A percentile compares a stretch with the other conserved stretches of the same genome.
These are phyloP conservation scores for Deilephila porcellus DNA, from an alignment of 2,888 invertebrate genomes.

Conservation along the genomic window DNA sequence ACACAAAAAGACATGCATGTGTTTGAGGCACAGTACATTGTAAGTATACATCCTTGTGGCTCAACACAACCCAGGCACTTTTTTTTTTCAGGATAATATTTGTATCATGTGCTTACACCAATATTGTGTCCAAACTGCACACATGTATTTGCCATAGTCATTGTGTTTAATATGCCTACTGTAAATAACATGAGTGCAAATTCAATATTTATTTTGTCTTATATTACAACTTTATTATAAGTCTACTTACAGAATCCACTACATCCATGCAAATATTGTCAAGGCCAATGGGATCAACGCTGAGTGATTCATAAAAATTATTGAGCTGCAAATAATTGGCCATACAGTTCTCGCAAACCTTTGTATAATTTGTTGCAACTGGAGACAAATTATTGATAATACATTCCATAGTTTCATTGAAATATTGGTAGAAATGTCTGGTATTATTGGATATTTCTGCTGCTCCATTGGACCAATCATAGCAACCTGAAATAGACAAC, in stretches of 20 bases:
- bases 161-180: too few species aligned
- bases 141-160: too few species aligned
- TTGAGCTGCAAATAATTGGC: slow-evolving; percentile 81
- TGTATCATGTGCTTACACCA: too few species aligned
- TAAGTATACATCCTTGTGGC: too few species aligned
- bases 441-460: slow-evolving; percentile 80
- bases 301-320: slow-evolving; percentile 84
- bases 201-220: too few species aligned
- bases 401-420: slow-evolving; percentile 74
- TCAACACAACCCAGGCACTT: too few species aligned
- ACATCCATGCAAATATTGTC: slow-evolving; percentile 88
- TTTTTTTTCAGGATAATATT: too few species aligned
- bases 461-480: slow-evolving; percentile 69
- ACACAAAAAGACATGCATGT: too few species aligned
- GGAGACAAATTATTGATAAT: slow-evolving; percentile 60
- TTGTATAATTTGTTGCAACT: slow-evolving; percentile 56
- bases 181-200: too few species aligned
- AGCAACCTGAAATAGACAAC: slow-evolving; percentile 81
- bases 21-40: too few species aligned
- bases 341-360: slow-evolving; percentile 84
- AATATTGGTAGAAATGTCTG: slow-evolving; percentile 74
- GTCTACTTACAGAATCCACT: slow-evolving; percentile 85
- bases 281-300: slow-evolving; percentile 81
- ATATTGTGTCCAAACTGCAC: too few species aligned
- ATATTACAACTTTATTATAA: neutral